phyloP scores from a whole-genome alignment of 2,797 vertebrate species.

The Enteromius mattozi region DNA sequence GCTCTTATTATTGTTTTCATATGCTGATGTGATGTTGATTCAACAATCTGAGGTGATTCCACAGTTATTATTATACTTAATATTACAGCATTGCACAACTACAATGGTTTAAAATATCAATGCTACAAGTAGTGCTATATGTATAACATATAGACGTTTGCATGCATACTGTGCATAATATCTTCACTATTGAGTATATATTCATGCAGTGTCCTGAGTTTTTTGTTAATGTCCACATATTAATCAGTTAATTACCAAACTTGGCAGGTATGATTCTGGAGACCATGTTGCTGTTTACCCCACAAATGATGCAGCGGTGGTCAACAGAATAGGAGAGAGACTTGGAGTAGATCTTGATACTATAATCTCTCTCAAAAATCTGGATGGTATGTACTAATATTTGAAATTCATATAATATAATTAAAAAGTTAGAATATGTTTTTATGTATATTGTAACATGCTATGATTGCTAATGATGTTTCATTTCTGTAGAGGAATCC shows the following conservation, averaged over 20 bases:
- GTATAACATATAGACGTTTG: background rate
- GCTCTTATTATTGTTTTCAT: background rate
- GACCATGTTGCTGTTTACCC: slow-evolving; percentile 86
- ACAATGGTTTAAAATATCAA: background rate
- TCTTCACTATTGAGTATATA: background rate
- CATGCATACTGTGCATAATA: background rate
- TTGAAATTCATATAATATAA: background rate
- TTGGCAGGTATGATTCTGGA: slow-evolving; percentile 82
- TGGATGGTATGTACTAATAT: slow-evolving; percentile 80
- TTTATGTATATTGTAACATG: background rate
- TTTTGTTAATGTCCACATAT: background rate
- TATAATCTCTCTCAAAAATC: slow-evolving; percentile 84
- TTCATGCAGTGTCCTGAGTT: background rate
- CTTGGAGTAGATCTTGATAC: slow-evolving; percentile 79
- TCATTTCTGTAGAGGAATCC: slow-evolving; percentile 80
- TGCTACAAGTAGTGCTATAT: background rate
- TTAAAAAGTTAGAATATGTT: background rate
- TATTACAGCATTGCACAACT: background rate
- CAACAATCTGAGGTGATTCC: background rate
- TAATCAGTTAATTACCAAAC: background rate
- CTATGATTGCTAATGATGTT: background rate
- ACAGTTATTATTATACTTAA: background rate
- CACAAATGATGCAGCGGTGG: slow-evolving; percentile 79
- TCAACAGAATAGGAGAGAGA: slow-evolving; percentile 83
- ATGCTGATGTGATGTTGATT: background rate